Conservation (phyloP, 1,140 invertebrate genomes). For the Heliconius hewitsoni region DNA sequence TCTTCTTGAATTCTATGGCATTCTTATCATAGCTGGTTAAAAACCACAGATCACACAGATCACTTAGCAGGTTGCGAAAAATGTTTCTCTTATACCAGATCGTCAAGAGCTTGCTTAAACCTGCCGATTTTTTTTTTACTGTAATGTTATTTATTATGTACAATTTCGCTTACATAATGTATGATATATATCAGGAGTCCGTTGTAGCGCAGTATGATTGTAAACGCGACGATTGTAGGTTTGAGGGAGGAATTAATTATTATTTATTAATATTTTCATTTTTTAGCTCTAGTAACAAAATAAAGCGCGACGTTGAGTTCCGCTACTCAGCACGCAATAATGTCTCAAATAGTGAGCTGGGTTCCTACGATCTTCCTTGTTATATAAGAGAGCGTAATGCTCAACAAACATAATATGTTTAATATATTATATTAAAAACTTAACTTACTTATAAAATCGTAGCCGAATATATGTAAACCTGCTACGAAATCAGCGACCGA, state of each 20-base stretch:
- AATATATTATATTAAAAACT: not conserved
- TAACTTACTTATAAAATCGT: conserved; percentile 64
- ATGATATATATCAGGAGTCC: not conserved
- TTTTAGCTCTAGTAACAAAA: no score
- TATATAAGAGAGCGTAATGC: no score
- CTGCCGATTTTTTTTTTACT: conserved; percentile 31
- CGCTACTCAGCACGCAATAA: no score
- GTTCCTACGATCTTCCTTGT: no score
- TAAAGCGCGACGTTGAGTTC: no score
- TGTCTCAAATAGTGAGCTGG: no score
- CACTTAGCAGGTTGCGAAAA: conserved; percentile 54
- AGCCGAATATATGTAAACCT: conserved; percentile 63
- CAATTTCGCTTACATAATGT: no score
- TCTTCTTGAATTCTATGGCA: conserved; percentile 53
- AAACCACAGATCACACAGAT: conserved; percentile 66
- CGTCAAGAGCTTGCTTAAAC: conserved; percentile 63
- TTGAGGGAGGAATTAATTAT: no score
- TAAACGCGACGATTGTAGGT: no score
- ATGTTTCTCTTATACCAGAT: conserved; percentile 61
- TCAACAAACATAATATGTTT: no score
- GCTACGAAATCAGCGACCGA: conserved; percentile 60
- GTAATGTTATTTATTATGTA: not conserved
- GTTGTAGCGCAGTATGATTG: no score
- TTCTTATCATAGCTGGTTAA: conserved; percentile 49
- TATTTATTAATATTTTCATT: no score